phyloP scores from a whole-genome alignment of 2,888 invertebrate genomes.

The Hydrotaea cyrtoneurina region DNA sequence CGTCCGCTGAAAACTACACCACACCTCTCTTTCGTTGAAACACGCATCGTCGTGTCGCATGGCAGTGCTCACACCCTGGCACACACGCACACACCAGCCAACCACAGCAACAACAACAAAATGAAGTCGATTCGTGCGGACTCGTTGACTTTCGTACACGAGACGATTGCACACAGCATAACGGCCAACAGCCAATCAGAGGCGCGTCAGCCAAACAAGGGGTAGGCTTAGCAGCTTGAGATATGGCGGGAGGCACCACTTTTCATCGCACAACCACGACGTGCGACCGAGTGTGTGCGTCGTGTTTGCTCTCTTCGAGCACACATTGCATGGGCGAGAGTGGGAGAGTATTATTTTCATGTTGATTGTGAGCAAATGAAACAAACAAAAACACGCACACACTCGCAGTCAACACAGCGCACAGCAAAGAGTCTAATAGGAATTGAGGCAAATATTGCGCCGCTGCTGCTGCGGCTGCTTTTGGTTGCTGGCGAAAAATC shows the following conservation, averaged over 20 bases:
- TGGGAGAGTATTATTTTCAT: constrained; percentile 30
- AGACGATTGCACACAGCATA: constrained; percentile 55
- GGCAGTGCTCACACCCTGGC: constrained; percentile 21
- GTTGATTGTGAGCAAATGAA: constrained; percentile 48
- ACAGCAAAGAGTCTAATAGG: constrained; percentile 52
- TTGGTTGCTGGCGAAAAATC: constrained; percentile 51
- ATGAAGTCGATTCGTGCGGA: constrained; percentile 47
- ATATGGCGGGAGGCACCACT: constrained; percentile 68
- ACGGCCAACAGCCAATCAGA: constrained; percentile 62
- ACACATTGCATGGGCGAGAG: constrained; percentile 51
- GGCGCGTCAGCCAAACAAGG: constrained; percentile 42
- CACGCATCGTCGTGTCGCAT: not conserved
- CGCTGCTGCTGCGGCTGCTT: constrained; percentile 1
- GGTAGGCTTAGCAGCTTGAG: constrained; percentile 65
- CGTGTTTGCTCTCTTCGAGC: constrained; percentile 47
- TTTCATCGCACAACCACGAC: constrained; percentile 6
- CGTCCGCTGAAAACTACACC: constrained; percentile 2
- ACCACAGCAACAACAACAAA: constrained; percentile 46
- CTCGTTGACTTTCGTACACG: constrained; percentile 51
- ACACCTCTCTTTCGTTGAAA: constrained; percentile 17
- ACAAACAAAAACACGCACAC: not conserved
- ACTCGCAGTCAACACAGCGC: not conserved
- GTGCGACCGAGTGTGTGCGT: constrained; percentile 20
- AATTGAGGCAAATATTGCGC: constrained; percentile 46
- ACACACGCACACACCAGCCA: constrained; percentile 37